These are phyloP conservation scores for Drosophila chauvacae DNA, from an alignment of 1,140 invertebrate genomes.

Conservation along the genomic window DNA sequence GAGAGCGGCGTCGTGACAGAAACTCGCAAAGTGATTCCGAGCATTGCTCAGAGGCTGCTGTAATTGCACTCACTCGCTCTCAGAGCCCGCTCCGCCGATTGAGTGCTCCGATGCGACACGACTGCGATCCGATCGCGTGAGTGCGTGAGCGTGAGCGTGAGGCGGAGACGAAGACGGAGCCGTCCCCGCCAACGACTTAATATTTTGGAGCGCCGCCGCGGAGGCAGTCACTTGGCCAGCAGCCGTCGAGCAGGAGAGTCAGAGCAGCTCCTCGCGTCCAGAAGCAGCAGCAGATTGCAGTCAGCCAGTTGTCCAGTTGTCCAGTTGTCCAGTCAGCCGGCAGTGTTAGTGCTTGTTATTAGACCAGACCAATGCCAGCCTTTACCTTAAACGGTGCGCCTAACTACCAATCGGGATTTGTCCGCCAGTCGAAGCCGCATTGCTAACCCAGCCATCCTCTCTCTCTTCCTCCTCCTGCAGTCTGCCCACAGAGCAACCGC, in stretches of 20 bases:
- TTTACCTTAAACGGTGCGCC: conserved; percentile 51
- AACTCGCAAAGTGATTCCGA: conserved; percentile 17
- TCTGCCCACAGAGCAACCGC: conserved; percentile 35
- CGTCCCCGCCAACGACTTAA: conserved; percentile 16
- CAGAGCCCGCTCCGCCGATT: conserved; percentile 29
- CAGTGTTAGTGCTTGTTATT: conserved; percentile 20
- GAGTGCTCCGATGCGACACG: conserved; percentile 6
- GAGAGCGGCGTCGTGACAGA: conserved; percentile 42
- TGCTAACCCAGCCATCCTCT: conserved; percentile 8
- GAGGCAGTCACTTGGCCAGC: conserved; percentile 54
- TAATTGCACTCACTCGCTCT: conserved; percentile 37
- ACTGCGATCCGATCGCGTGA: neutral
- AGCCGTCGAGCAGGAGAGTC: conserved; percentile 41
- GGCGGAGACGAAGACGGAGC: conserved; percentile 16
- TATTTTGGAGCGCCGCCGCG: conserved; percentile 33
- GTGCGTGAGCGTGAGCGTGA: conserved; percentile 17
- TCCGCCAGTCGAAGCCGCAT: neutral
- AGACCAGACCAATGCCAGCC: conserved; percentile 43
- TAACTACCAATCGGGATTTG: conserved; percentile 2
- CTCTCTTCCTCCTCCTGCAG: conserved; percentile 27
- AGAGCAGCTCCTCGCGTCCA: conserved; percentile 17
- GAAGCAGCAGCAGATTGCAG: conserved; percentile 3
- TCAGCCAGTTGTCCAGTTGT: neutral
- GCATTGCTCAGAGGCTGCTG: conserved; percentile 39
- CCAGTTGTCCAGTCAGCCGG: neutral